Conservation (phyloP, 1,140 invertebrate genomes). For the Diploscapter pachys region DNA sequence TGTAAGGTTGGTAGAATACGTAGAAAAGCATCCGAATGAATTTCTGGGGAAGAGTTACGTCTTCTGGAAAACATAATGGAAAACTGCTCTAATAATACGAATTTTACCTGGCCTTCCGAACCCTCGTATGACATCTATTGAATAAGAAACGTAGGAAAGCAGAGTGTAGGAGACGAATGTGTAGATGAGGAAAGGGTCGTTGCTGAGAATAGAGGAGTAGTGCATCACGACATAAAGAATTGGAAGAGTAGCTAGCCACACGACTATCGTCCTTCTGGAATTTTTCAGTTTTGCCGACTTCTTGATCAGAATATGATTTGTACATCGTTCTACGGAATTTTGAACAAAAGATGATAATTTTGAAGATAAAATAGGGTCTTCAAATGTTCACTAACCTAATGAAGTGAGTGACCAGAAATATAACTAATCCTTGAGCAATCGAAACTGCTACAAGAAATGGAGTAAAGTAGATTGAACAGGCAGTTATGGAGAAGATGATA, state of each 20-base stretch:
- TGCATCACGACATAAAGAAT: constrained; percentile 55
- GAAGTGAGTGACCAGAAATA: constrained; percentile 45
- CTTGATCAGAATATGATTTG: constrained; percentile 21
- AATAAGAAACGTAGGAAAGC: constrained; percentile 13
- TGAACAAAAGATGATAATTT: too few relatives aligned
- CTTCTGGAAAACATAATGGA: constrained; percentile 22
- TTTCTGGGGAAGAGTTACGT: constrained; percentile 29
- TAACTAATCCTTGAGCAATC: constrained; percentile 45
- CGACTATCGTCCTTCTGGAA: constrained; percentile 3
- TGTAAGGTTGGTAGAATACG: constrained; percentile 54
- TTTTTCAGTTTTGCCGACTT: constrained; percentile 10
- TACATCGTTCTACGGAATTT: not conserved
- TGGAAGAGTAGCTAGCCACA: constrained; percentile 54
- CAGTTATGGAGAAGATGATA: constrained; percentile 40
- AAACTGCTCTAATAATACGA: too few relatives aligned
- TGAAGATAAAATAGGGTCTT: not conserved
- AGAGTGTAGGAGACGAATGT: constrained; percentile 57
- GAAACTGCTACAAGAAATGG: constrained; percentile 44
- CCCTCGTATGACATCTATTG: too few relatives aligned
- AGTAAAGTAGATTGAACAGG: constrained; percentile 43
- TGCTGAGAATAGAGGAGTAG: constrained; percentile 37
- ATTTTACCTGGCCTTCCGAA: too few relatives aligned
- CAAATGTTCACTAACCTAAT: constrained; percentile 33
- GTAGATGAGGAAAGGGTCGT: constrained; percentile 53
- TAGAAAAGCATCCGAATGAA: constrained; percentile 49